Percentiles rank a stretch among this genome's conserved stretches.
Evolutionary conservation across 2,113 vertebrate genomes (phyloP).

Genomic region (Aythya baeri): DNA sequence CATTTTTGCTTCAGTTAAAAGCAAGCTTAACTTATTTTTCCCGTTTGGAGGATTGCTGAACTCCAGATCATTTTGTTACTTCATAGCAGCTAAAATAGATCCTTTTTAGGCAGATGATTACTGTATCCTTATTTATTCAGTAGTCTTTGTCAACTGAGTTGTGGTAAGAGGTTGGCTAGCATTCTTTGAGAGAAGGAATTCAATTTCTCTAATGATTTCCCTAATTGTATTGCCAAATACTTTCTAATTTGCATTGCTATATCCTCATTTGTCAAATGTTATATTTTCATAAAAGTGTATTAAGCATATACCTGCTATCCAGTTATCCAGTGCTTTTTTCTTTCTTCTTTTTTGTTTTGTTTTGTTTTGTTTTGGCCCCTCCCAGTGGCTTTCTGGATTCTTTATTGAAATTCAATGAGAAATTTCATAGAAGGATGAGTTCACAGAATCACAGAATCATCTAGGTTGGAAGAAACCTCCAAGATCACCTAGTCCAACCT

Average conservation of each 20-base stretch:
- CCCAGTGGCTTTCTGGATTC: background rate
- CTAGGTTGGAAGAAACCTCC: too few species aligned
- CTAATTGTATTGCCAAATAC: background rate
- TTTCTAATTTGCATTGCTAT: background rate
- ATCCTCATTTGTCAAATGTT: background rate
- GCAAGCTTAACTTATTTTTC: background rate
- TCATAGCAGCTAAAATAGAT: background rate
- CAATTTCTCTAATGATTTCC: background rate
- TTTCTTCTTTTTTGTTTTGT: background rate
- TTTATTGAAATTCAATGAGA: background rate
- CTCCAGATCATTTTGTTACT: background rate
- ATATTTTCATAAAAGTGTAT: background rate
- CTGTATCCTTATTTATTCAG: background rate
- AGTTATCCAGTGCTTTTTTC: background rate
- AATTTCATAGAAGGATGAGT: background rate
- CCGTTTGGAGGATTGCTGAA: background rate
- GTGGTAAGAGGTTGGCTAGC: background rate
- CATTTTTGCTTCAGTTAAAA: background rate
- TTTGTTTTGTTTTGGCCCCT: background rate
- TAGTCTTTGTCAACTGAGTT: background rate
- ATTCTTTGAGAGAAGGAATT: background rate
- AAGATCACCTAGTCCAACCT: too few species aligned
- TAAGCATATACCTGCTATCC: background rate
- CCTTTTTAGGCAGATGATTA: background rate
- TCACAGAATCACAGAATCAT: too few species aligned